These are phyloP conservation scores for Lagocephalus sceleratus DNA, from an alignment of 2,797 vertebrate species.

Conservation along the genomic window DNA sequence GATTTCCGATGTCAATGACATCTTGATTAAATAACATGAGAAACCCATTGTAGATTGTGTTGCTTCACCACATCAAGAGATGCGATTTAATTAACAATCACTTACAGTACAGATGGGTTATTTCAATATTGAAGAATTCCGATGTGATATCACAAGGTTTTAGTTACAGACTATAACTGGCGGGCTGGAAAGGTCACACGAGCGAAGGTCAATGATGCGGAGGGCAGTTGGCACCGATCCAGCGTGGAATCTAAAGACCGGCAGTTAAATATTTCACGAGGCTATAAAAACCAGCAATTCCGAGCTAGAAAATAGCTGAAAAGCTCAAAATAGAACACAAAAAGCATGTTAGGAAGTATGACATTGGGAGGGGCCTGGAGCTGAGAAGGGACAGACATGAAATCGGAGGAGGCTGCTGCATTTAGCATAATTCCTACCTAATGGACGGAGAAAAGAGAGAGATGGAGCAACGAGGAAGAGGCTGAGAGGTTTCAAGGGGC, in stretches of 20 bases:
- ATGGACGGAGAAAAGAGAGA: slow-evolving; percentile 33
- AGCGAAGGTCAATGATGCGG: no score
- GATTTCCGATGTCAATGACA: no score
- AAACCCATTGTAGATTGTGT: no score
- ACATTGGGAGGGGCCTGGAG: slow-evolving; percentile 33
- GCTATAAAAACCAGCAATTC: slow-evolving; percentile 11
- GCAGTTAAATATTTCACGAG: slow-evolving; percentile 33
- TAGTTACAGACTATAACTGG: no score
- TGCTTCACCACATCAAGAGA: no score
- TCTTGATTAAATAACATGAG: no score
- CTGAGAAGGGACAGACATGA: slow-evolving; percentile 62
- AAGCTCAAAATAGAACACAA: slow-evolving; percentile 45
- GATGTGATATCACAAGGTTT: no score
- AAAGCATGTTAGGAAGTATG: slow-evolving; percentile 43
- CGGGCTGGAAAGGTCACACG: no score
- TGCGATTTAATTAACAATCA: no score
- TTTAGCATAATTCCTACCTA: slow-evolving; percentile 42
- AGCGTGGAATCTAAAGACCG: background rate
- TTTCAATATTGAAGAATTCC: no score
- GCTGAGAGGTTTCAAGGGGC: slow-evolving; percentile 44
- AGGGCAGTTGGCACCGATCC: no score
- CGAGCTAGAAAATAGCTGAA: slow-evolving; percentile 28
- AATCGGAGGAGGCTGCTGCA: slow-evolving; percentile 29
- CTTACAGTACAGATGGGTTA: no score
- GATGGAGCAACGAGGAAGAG: slow-evolving; percentile 10